These are phyloP conservation scores for Thermophis baileyi DNA, from an alignment of 2,113 vertebrate genomes.

Conservation along the genomic window DNA sequence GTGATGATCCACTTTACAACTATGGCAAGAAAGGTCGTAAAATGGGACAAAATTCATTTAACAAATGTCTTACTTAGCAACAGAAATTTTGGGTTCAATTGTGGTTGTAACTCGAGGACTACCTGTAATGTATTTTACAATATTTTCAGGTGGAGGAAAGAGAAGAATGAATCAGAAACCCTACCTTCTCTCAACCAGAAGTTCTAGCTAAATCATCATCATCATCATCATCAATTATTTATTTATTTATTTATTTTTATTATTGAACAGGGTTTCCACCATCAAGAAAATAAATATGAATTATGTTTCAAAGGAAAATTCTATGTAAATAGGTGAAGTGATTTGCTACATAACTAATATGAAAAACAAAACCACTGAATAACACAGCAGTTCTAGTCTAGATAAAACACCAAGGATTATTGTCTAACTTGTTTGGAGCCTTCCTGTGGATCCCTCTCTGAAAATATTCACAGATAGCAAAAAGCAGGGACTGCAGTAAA, in stretches of 20 bases:
- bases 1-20: neutral
- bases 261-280: neutral
- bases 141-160: neutral
- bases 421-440: neutral
- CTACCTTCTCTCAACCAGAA: neutral
- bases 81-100: neutral
- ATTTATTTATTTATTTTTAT: too few species aligned
- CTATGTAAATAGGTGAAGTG: neutral
- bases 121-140: neutral
- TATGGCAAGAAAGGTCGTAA: too few species aligned
- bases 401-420: neutral
- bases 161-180: neutral
- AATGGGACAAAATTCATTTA: neutral
- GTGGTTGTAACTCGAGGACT: neutral
- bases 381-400: too few species aligned
- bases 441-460: neutral
- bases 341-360: neutral
- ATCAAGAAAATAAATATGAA: neutral
- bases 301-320: neutral
- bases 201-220: neutral
- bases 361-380: neutral
- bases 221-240: too few species aligned
- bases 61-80: neutral
- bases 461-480: neutral
- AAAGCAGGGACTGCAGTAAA: neutral